Conservation (phyloP, 2,113 vertebrate genomes). For the Labrus mixtus region DNA sequence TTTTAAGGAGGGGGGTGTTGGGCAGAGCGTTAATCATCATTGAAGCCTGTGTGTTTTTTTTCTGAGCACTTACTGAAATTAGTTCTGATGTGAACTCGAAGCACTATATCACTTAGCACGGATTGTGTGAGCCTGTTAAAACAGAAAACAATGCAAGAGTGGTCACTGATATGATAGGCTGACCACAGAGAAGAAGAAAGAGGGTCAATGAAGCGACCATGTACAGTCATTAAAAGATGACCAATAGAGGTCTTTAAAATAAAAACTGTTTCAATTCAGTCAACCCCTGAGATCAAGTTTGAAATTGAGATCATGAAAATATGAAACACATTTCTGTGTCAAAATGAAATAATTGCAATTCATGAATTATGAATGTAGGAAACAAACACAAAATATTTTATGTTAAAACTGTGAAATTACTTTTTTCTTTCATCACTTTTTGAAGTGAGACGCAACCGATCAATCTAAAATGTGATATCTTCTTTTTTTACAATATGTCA, state of each 20-base stretch:
- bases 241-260: conserved; percentile 54
- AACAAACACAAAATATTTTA: conserved; percentile 17
- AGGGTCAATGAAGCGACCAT: conserved; percentile 46
- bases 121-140: conserved; percentile 69
- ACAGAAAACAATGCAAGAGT: conserved; percentile 68
- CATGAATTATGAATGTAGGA: conserved; percentile 34
- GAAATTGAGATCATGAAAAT: conserved; percentile 6
- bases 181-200: conserved; percentile 25
- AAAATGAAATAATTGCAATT: conserved; percentile 18
- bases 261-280: conserved; percentile 17
- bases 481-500: too few species aligned
- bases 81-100: conserved; percentile 72
- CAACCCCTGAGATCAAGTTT: conserved; percentile 20
- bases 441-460: not conserved
- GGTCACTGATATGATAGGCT: conserved; percentile 43
- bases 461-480: not conserved
- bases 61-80: conserved; percentile 78
- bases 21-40: conserved; percentile 57
- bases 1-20: conserved; percentile 51
- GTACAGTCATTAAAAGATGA: conserved; percentile 68
- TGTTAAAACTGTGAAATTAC: conserved; percentile 4
- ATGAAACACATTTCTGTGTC: conserved; percentile 52
- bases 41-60: conserved; percentile 58
- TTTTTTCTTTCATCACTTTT: conserved; percentile 5
- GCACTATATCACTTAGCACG: conserved; percentile 76